Percentiles rank a stretch among this genome's conserved stretches.
Evolutionary conservation across 2,888 invertebrate species (phyloP).

Genomic region (Aporophyla nigra): DNA sequence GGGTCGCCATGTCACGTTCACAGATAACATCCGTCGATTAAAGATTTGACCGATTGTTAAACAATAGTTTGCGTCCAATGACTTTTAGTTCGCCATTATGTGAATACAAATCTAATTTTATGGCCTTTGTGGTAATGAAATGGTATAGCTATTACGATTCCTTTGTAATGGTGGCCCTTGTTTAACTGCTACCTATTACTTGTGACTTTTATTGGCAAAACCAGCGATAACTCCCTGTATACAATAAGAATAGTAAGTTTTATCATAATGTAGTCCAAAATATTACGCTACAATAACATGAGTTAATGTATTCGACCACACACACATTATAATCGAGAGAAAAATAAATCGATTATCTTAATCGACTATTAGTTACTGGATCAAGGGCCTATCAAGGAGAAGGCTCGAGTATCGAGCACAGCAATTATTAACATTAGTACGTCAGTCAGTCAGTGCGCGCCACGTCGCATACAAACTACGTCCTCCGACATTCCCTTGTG

Average conservation of each 20-base stretch:
- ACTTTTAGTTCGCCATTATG: slow-evolving; percentile 19
- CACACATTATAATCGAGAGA: slow-evolving; percentile 34
- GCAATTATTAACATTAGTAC: slow-evolving; percentile 65
- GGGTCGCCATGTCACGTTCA: slow-evolving; percentile 30
- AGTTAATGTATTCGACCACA: neutral
- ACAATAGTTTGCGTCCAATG: slow-evolving; percentile 54
- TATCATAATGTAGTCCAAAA: neutral
- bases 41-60: slow-evolving; percentile 72
- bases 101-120: slow-evolving; percentile 18
- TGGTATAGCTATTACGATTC: neutral
- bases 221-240: neutral
- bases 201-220: neutral
- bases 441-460: slow-evolving; percentile 58
- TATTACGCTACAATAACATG: neutral
- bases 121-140: slow-evolving; percentile 6
- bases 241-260: neutral
- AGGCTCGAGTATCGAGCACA: slow-evolving; percentile 67
- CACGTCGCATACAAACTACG: slow-evolving; percentile 79
- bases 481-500: slow-evolving; percentile 77
- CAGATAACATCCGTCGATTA: slow-evolving; percentile 34
- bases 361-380: slow-evolving; percentile 71
- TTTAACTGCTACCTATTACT: neutral
- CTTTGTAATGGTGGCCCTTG: neutral
- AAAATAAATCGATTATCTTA: slow-evolving; percentile 58
- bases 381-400: slow-evolving; percentile 76